A percentile compares a stretch with the other conserved stretches of the same genome.
Evolutionary conservation across 1,140 invertebrate genomes (phyloP).

Genomic region (Ooceraea biroi): DNA sequence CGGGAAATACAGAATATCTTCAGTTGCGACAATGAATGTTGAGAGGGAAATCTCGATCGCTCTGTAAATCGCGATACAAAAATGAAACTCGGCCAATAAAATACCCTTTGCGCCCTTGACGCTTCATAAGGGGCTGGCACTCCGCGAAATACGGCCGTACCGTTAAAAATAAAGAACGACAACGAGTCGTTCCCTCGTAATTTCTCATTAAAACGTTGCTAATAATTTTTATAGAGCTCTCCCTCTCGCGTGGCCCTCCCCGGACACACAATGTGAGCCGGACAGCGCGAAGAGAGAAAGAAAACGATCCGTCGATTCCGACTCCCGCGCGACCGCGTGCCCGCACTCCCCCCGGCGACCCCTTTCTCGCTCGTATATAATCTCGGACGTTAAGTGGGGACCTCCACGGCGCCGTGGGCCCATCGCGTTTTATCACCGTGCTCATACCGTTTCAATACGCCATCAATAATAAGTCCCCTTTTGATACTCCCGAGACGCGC

Average conservation of each 20-base stretch:
- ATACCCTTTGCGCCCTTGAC: neutral
- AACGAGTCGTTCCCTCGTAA: constrained; percentile 36
- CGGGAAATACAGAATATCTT: too few relatives aligned
- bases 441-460: constrained; percentile 86
- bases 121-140: constrained; percentile 24
- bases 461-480: constrained; percentile 84
- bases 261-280: constrained; percentile 33
- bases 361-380: constrained; percentile 83
- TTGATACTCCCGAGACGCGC: constrained; percentile 72
- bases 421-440: constrained; percentile 85
- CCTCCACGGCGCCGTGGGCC: constrained; percentile 82
- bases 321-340: constrained; percentile 38
- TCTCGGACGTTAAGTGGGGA: constrained; percentile 85
- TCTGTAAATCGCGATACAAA: neutral
- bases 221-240: constrained; percentile 58
- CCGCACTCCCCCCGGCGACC: neutral
- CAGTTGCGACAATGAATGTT: neutral
- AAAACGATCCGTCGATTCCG: constrained; percentile 52
- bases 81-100: neutral
- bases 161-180: constrained; percentile 36
- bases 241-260: constrained; percentile 3
- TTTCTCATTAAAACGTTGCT: constrained; percentile 54
- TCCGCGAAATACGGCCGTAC: neutral
- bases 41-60: neutral
- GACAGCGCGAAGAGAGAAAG: constrained; percentile 49